Evolutionary conservation across 1,140 invertebrate species (phyloP), one percentile per base, ranked within the genome.

Genomic region (Doryteuthis pealeii): DNA sequence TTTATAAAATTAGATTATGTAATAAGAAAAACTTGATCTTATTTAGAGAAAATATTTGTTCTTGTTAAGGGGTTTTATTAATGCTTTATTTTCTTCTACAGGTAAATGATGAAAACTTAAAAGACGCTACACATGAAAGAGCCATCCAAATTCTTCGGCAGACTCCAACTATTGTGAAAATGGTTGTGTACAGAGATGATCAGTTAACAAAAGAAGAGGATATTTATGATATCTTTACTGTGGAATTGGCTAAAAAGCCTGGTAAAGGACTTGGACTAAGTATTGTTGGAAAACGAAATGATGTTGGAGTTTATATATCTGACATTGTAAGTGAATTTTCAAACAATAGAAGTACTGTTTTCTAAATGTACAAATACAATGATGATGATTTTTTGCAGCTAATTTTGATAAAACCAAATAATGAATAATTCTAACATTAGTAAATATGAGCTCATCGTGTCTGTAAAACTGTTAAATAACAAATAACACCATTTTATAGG

Each of bases 241-340:
- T 98, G 0, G 96, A 99, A 76, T 87, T 99, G 32, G 89, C 92
- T 33, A 98, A 97, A 85, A 98, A 98, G 86, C 91, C 94, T 0
- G 96, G 95, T 14, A 94, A 96, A 89, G 95, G 96, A 70, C 90
- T 99, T 5, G 98, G 97, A 0, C 90, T 99, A 45, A 95, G 94
- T 79, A 92, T 98, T 76, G 92, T 95, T 26, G 94, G 94, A n/a
- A 92, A 93, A 68, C 93, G 94, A 79, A 92, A 92, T 82, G 94
- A 94, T 67, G 91, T 92, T 33, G 96, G 96, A 45, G 95, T 97
- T 73, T 99, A 96, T 86, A 93, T 99, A 75, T 95, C 94, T 31
- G 97, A 99, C 86, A 91, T 99, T 83, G 97, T 99, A 87, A 92
- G 92, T 89, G 40, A 6, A n/a, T 32, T 45, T 40, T 62, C 28